Evolutionary conservation across 2,113 vertebrate species (phyloP).

Genomic region (Erythrocercus mccallii): DNA sequence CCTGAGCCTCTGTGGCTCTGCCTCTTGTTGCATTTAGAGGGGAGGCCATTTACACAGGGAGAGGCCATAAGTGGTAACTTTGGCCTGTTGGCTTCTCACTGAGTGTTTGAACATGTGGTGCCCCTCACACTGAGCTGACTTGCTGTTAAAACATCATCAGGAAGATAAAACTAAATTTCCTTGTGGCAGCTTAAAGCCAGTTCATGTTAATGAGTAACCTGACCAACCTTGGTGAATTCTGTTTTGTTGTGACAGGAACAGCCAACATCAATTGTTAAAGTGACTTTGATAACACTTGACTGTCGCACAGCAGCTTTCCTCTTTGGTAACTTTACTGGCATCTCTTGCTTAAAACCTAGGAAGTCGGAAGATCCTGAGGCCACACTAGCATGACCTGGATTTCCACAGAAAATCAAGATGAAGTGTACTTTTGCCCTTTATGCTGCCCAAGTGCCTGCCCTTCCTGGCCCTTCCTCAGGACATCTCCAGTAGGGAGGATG

Average conservation of each 20-base stretch:
- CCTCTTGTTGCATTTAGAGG: neutral
- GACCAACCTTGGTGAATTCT: neutral
- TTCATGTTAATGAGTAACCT: accelerated
- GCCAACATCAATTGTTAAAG: neutral
- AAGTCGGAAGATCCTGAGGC: neutral
- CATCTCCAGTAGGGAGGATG: neutral
- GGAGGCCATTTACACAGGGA: neutral
- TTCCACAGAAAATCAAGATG: neutral
- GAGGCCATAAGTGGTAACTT: neutral
- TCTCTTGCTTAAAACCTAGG: neutral
- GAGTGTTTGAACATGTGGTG: neutral
- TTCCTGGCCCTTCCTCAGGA: neutral
- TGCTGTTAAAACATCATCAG: accelerated
- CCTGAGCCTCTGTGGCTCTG: neutral
- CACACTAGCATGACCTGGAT: neutral
- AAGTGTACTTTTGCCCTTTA: neutral
- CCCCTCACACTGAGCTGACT: neutral
- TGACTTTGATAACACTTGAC: neutral
- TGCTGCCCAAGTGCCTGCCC: neutral
- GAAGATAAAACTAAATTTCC: neutral
- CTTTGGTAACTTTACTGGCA: neutral
- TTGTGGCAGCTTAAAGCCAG: neutral
- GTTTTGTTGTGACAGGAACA: neutral
- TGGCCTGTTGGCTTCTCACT: neutral
- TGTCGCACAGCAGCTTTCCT: neutral